phyloP scores from a whole-genome alignment of 2,797 vertebrate genomes.

The Periparus ater region DNA sequence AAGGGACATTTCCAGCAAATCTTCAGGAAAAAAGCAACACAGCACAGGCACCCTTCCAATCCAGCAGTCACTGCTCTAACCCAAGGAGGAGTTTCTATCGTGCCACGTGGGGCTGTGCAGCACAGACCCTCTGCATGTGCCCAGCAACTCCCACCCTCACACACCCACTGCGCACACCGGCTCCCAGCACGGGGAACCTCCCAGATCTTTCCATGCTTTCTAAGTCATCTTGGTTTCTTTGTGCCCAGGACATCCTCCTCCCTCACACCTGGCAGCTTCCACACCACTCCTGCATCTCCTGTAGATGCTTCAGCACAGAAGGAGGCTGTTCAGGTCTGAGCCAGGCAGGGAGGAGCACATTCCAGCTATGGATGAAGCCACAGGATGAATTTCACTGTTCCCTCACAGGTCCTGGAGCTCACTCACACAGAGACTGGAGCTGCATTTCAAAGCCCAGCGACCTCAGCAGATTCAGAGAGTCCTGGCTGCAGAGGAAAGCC shows the following conservation, averaged over 20 bases:
- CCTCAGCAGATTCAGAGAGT: neutral
- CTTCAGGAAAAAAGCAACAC: neutral
- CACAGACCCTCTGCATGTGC: rapidly evolving
- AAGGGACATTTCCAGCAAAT: neutral
- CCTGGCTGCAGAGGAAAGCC: neutral
- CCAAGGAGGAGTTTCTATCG: rapidly evolving
- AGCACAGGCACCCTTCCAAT: neutral
- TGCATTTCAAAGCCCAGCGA: neutral
- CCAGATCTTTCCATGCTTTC: neutral
- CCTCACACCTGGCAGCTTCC: rapidly evolving
- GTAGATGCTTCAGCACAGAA: neutral
- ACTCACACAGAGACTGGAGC: neutral
- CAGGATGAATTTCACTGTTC: neutral
- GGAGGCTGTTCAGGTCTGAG: neutral
- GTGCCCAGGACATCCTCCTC: neutral
- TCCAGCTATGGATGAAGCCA: neutral
- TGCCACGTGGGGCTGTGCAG: neutral
- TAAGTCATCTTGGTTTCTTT: neutral
- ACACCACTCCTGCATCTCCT: neutral
- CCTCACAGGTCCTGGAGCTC: rapidly evolving
- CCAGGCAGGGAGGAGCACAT: neutral
- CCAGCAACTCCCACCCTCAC: rapidly evolving
- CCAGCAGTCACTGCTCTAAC: neutral
- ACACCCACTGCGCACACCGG: neutral
- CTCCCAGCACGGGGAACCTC: neutral